phyloP scores from a whole-genome alignment of 2,797 vertebrate genomes.

The Sparidentex hasta region DNA sequence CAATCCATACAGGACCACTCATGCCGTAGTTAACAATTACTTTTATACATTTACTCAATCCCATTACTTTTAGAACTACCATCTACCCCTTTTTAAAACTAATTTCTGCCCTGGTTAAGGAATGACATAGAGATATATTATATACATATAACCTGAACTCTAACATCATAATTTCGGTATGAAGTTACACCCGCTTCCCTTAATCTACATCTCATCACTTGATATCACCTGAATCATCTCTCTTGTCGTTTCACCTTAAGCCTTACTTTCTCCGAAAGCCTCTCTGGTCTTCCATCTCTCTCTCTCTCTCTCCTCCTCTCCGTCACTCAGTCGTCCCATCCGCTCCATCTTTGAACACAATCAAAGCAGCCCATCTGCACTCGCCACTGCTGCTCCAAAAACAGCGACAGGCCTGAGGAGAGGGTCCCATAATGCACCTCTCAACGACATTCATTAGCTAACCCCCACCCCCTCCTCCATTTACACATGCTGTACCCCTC shows the following conservation, averaged over 20 bases:
- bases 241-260: neutral
- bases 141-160: too few relatives aligned
- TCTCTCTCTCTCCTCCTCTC: conserved; percentile 34
- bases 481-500: conserved; percentile 71
- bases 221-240: neutral
- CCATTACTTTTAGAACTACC: too few relatives aligned
- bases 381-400: conserved; percentile 79
- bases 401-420: conserved; percentile 86
- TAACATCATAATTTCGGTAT: neutral
- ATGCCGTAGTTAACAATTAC: neutral
- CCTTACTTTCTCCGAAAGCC: conserved; percentile 2
- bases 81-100: too few relatives aligned
- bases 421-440: conserved; percentile 91
- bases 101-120: too few relatives aligned
- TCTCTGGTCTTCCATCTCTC: conserved; percentile 17
- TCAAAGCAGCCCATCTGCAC: conserved; percentile 45
- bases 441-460: conserved; percentile 94
- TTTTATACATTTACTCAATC: neutral
- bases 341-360: conserved; percentile 38
- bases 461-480: conserved; percentile 67
- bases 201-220: neutral
- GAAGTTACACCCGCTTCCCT: neutral
- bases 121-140: too few relatives aligned
- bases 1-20: too few relatives aligned
- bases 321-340: neutral